Conservation (phyloP, 2,797 vertebrate genomes). For the Galaxias olidus region DNA sequence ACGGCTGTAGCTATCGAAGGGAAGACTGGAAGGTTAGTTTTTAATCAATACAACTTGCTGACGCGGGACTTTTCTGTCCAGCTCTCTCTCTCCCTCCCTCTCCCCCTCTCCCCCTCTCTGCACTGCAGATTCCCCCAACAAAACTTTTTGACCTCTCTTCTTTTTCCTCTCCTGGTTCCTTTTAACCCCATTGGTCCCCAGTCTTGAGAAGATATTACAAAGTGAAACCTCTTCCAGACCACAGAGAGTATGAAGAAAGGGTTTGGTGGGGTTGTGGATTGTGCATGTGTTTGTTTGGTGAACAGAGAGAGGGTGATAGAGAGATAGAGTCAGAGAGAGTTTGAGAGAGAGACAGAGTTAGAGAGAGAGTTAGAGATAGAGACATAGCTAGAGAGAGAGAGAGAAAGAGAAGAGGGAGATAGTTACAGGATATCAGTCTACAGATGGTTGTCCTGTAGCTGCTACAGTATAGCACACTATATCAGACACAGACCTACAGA, state of each 20-base stretch:
- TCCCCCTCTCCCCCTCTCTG: constrained; percentile 23
- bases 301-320: no score
- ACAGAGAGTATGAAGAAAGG: constrained; percentile 51
- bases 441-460: no score
- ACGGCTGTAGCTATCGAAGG: constrained; percentile 70
- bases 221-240: constrained; percentile 79
- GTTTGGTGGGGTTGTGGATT: background rate
- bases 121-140: constrained; percentile 35
- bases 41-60: constrained; percentile 99
- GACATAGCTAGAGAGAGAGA: constrained; percentile 5
- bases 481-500: no score
- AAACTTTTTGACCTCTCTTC: constrained; percentile 72
- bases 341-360: constrained; percentile 2
- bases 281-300: constrained; percentile 24
- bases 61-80: constrained; percentile 87
- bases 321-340: no score
- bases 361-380: constrained; percentile 19
- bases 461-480: no score
- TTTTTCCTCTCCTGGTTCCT: constrained; percentile 39
- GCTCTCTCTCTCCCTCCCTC: constrained; percentile 42
- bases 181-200: no score
- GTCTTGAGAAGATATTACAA: constrained; percentile 87
- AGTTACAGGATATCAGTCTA: no score
- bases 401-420: background rate
- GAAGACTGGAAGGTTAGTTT: constrained; percentile 99